Base-by-base conservation (phyloP, 2,888 invertebrate species). In the Dermolepida albohirtum region DNA sequence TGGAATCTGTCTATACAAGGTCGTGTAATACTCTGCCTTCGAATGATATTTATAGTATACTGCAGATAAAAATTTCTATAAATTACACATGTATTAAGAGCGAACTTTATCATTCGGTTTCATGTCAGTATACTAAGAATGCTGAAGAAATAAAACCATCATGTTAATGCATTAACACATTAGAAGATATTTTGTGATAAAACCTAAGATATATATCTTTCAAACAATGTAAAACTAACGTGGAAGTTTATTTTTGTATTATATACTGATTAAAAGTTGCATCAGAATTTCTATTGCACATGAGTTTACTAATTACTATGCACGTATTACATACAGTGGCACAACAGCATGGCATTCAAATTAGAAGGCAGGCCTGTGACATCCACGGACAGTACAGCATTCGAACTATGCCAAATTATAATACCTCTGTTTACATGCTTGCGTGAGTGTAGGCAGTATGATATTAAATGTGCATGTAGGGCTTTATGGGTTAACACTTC, bases 361-460 rank as follows among this genome's bases (percentile, higher is more conserved):
- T 72, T 71, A 73, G 68, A 71, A 50, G 70, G 67, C n/a, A 67
- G 68, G 69, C 68, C 71, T 71, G 69, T 52, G 52, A 52, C 62
- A 67, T 57, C 12, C 16, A 44, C 57, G 39, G 57, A 57, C 44
- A 34, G 55, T 22, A n/a, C 51, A 66, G 41, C 63, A 51, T 67
- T 52, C 67, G 63, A 67, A 63, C 63, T 67, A 67, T 67, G 67
- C 67, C 63, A 51, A 63, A 67, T 62, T 67, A 41, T 40, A 66
- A 54, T 39, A 39, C 65, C 22, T 44, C 27, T 11, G 47, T 44
- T 43, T 29, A 57, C 27, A 43, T 44, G 22, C 16, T 40, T 34
- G 44, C 43, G 59, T 47, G 47, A 47, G 22, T 22, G 54, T 16
- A 54, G 14, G 10, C 16, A 51, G 27, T 29, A 29, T 12, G 40